Evolutionary conservation across 2,797 vertebrate species (phyloP), one percentile per base, ranked within the genome.

Genomic region (Alosa sapidissima): DNA sequence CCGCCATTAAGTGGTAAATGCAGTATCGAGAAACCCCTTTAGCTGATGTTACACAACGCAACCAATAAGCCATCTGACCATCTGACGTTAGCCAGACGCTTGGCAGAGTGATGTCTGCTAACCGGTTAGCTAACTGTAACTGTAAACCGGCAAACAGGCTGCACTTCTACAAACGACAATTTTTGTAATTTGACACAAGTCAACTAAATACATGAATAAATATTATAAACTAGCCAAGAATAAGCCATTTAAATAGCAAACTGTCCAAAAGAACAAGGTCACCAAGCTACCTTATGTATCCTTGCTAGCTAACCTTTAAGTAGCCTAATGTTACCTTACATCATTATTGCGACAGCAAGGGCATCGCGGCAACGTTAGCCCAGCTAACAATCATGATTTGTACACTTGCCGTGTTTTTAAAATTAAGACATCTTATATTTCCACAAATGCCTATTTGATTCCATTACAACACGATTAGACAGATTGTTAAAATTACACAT

Each of bases 181-280:
- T 49, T 16, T 6, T 10, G 16, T 48, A n/a, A 11, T 62, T 28
- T 49, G 8, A 78, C 13, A n/a, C 1, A 62, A 13, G 21, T n/a
- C 55, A 78, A 4, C 16, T 16, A 19, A 21, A 48, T 11, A 24
- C 5, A 19, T 45, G 5, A 11, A 8, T 28, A 2, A n/a, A 2
- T 11, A 47, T 6, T 4, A 14, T 9, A 72, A 24, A 21, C 41
- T 36, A 2, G 1, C 16, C 8, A 16, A 0, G 16, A 48, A n/a
- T 1, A 13, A 9, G 1, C 14, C 2, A 84, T 52, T 1, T 41
- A 82, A 24, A 5, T 51, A 28, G 16, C 36, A 13, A 21, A 2
- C 3, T 24, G 10, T 45, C 62, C 60, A 68, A 81, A 41, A 60
- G 62, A 84, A 87, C 89, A 90, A 88, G 89, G 87, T 89, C 85